These are phyloP conservation scores for Pseudoatta argentina DNA, from an alignment of 1,140 invertebrate species.

Conservation along the genomic window DNA sequence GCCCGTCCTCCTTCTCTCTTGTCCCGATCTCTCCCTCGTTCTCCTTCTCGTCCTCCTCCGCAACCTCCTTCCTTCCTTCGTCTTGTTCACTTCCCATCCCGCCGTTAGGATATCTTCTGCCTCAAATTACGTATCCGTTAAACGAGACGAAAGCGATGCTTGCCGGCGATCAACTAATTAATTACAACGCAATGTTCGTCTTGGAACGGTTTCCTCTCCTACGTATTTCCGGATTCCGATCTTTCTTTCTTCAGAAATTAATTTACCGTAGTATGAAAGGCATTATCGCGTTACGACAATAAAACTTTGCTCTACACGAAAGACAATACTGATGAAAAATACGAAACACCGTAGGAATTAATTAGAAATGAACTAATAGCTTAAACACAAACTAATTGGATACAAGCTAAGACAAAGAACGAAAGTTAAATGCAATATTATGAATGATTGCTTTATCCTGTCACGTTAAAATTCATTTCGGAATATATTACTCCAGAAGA, in stretches of 20 bases:
- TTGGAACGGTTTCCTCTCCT: background rate
- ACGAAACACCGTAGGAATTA: background rate
- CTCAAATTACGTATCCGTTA: conserved; percentile 70
- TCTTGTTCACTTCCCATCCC: conserved; percentile 37
- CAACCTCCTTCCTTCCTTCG: conserved; percentile 47
- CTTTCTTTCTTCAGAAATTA: background rate
- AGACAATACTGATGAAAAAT: background rate
- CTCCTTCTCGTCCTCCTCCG: conserved; percentile 47
- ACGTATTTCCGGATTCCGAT: conserved; percentile 9
- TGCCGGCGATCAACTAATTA: conserved; percentile 48
- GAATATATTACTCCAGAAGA: background rate
- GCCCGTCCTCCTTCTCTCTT: conserved; percentile 68
- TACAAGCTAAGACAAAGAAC: conserved; percentile 38
- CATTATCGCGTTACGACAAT: background rate
- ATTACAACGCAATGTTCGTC: conserved; percentile 40
- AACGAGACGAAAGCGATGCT: conserved; percentile 58
- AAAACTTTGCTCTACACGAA: background rate
- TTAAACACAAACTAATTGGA: background rate
- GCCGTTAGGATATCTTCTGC: conserved; percentile 46
- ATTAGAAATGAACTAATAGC: conserved; percentile 19
- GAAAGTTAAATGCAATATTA: conserved; percentile 49
- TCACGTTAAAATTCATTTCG: conserved; percentile 35
- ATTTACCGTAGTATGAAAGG: background rate
- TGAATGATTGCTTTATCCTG: background rate
- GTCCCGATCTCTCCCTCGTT: conserved; percentile 69